Evolutionary conservation across 1,140 invertebrate species (phyloP).

Genomic region (Gryllus bimaculatus): DNA sequence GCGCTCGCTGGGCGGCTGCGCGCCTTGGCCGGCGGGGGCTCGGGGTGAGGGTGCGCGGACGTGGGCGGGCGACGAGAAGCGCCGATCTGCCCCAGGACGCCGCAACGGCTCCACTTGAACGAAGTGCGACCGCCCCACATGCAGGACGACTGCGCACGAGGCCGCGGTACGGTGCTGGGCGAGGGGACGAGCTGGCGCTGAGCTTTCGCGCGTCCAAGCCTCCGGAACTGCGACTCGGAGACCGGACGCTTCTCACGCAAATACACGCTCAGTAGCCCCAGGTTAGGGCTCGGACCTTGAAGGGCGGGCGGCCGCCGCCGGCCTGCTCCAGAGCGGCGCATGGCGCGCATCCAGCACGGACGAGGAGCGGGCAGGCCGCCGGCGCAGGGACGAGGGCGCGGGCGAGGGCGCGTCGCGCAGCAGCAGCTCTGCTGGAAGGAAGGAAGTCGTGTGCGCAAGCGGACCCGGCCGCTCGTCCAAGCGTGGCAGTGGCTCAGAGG

Average conservation of each 20-base stretch:
- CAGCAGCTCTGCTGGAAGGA: background rate
- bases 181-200: too few species aligned
- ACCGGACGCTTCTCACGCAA: background rate
- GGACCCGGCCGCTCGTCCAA: background rate
- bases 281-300: background rate
- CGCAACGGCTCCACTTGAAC: background rate
- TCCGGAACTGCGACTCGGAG: background rate
- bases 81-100: background rate
- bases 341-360: background rate
- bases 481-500: background rate
- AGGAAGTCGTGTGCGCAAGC: background rate
- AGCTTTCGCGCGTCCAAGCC: background rate
- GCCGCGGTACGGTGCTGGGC: too few species aligned
- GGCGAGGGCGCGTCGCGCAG: background rate
- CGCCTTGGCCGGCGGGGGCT: background rate
- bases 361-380: background rate
- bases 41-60: background rate
- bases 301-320: background rate
- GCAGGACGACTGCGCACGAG: too few species aligned
- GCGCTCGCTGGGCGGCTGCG: conserved; percentile 13
- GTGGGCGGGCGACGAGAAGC: background rate
- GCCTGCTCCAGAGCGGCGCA: background rate
- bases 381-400: too few species aligned
- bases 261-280: background rate
- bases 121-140: background rate